Base-by-base conservation (phyloP, 2,888 invertebrate species). In the Drosophila lutescens region DNA sequence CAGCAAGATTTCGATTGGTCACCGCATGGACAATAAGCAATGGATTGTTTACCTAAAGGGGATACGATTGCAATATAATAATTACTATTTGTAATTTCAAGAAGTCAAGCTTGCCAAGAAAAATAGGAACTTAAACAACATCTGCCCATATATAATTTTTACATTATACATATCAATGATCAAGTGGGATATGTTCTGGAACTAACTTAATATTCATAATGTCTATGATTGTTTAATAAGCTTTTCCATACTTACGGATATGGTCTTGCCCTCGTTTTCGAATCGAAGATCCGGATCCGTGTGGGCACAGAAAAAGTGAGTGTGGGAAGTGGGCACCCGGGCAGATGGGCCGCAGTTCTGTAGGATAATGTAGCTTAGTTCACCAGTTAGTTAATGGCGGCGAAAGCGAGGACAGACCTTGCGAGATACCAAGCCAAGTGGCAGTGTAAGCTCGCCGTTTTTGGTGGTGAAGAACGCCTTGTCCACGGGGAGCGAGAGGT, bases 1-100 rank as follows among this genome's bases (percentile, higher is more conserved):
- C 91, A 1, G 92, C 91, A 50, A 93, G 78, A 79, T 91, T 91
- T 61, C 87, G 80, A 58, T 92, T 92, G 9, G 91, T 92, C 58
- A 91, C 90, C 3, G 86, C 78, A 74, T 92, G 91, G 2, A 87
- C 89, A 15, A 92, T 90, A 5, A 92, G 73, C 53, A 92, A 47
- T 15, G 89, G 89, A 5, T 74, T 73, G 41, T 90, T 89, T 51
- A 86, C 80, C 91, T 91, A 10, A 36, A 7, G 4, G 13, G 20
- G 3, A 4, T 20, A 20, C 1, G 20, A 20, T 20, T 20, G 20
- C 20, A 20, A 20, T 2, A 4, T 20, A 20, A 20, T 2, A 20
- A 3, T 20, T 3, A 20, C 4, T 20, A 20, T 3, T 20, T 20
- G 2, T 20, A 20, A 20, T 20, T 20, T 20, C 20, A 26, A 6